Base-by-base conservation (phyloP, 2,888 invertebrate species). In the Pheosia gnoma region DNA sequence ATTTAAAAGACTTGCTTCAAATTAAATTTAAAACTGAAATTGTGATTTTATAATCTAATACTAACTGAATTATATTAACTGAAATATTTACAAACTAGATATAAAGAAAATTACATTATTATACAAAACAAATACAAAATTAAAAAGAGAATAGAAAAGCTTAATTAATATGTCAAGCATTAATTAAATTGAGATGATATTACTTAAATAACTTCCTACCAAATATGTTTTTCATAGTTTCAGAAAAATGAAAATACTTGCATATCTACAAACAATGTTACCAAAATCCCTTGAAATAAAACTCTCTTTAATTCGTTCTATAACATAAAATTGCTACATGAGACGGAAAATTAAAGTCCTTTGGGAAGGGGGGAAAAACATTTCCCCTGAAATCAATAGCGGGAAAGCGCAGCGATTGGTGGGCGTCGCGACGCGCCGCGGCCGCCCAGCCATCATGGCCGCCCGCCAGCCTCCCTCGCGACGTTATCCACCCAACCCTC, bases 401-500 rank as follows among this genome's bases (percentile, higher is more conserved):
- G 81, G 84, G 81, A 88, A 87, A 86, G 80, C 83, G 81, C 68
- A 71, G 72, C 74, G 80, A 89, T 89, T 88, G 90, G 88, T 78
- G 81, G 82, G 82, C 86, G 85, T 55, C 55, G 80, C 83, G 80
- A 83, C 80, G 77, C 80, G 84, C 80, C 79, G 80, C 77, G 79
- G 85, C 88, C 89, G 83, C 85, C 85, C 79, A 72, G 66, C 68
- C 85, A 89, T 76, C 75, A 91, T 92, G 91, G 92, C 91, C 79
- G 91, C 83, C 87, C 70, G 57, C 67, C 63, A 67, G 69, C 70
- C 72, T 69, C 75, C 69, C 78, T 69, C 66, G 60, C 57, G 61
- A 59, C 56, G 43, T 58, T 62, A 57, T 58, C 37, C 59, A 54
- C 43, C 56, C 59, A 59, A 53, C 45, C 49, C 55, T 38, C 37